Evolutionary conservation across 2,113 vertebrate genomes (phyloP), one percentile per base, ranked within the genome.

Genomic region (Halichoeres trimaculatus): DNA sequence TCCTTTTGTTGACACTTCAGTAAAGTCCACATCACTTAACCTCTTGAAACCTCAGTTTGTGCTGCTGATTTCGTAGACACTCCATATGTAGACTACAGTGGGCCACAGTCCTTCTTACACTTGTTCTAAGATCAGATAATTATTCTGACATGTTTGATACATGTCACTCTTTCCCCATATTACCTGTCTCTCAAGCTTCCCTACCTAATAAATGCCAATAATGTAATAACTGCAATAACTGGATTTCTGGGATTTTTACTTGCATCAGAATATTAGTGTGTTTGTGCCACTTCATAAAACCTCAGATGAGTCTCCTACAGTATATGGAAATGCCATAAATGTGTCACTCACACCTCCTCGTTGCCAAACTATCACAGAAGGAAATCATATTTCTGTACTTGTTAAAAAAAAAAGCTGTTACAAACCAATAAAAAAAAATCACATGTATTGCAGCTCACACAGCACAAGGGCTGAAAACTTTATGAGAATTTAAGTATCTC

Each of bases 361-460:
- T 30, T 48, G 51, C 35, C 59, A 67, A 57, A 47, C 53, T 24
- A 20, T 56, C 69, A 30, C 30, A 30, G 30, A 30, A 6, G 30
- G 30, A 6, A 30, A 4, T 30, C 3, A 30, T 30, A 6, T 34
- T 59, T 65, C 35, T 43, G 8, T 26, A 20, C 34, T 10, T 64
- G 70, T 38, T 60, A 30, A 63, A 36, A 4, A 8, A 65, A 71
- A 19, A 58, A 57, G 35, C 50, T 1, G 36, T 26, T 36, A 57
- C 20, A 52, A 61, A 51, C 50, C 34, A 47, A 68, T 8, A 60
- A 43, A 60, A 60, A 43, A 60, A 23, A 13, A 51, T 48, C 41
- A 35, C 47, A 40, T 13, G 30, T 64, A 17, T n/a, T 51, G 67
- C 43, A 38, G 43, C 63, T 74, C 56, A 63, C 87, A 91, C 19